Evolutionary conservation across 2,797 vertebrate species (phyloP).

Genomic region (Notamacropus eugenii): DNA sequence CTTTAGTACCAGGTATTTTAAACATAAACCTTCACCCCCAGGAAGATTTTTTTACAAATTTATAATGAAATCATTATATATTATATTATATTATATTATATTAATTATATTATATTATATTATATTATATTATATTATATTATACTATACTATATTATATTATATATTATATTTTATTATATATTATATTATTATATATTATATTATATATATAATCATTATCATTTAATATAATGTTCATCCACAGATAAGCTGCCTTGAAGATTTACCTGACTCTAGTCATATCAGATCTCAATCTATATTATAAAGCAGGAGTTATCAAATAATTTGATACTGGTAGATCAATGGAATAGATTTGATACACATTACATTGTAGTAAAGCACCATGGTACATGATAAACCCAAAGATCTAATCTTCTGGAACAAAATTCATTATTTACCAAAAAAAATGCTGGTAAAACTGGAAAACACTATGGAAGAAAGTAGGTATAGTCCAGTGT

Average conservation of each 20-base stretch:
- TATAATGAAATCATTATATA: not conserved
- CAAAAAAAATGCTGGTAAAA: not conserved
- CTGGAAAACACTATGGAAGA: not conserved
- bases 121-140: too few species aligned
- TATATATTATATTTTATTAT: too few species aligned
- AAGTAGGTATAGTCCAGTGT: not conserved
- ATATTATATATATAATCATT: too few species aligned
- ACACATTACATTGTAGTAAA: not conserved
- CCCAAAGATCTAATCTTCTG: not conserved
- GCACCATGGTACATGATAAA: not conserved
- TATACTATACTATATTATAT: too few species aligned
- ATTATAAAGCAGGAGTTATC: not conserved
- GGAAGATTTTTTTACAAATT: not conserved
- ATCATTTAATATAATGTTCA: not conserved
- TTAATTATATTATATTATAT: too few species aligned
- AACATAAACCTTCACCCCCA: not conserved
- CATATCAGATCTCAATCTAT: too few species aligned
- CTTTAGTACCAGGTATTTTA: not conserved
- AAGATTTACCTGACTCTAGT: not conserved
- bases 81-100: too few species aligned
- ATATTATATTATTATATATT: too few species aligned
- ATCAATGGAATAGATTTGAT: not conserved
- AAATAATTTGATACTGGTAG: not conserved
- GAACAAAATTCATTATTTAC: not conserved
- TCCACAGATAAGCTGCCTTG: not conserved